A percentile compares a stretch with the other conserved stretches of the same genome.
Conservation (phyloP, 2,888 invertebrate genomes). For the Cylloceria caligata region DNA sequence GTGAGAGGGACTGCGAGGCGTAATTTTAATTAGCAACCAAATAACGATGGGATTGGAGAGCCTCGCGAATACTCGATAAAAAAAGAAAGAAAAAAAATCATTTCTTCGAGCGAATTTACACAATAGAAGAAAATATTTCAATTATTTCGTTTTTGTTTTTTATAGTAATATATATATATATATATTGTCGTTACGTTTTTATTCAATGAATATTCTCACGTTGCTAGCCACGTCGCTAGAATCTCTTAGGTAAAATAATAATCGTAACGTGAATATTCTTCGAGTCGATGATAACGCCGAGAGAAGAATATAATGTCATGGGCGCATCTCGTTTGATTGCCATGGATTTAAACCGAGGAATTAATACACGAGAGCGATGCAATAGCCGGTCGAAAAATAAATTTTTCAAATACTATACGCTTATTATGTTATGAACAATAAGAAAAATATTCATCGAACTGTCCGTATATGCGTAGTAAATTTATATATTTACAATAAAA, state of each 20-base stretch:
- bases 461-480: constrained; percentile 54
- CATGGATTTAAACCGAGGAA: constrained; percentile 55
- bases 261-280: constrained; percentile 32
- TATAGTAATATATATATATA: constrained; percentile 29
- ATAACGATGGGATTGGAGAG: constrained; percentile 10
- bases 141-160: constrained; percentile 37
- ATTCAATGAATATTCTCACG: constrained; percentile 61
- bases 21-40: constrained; percentile 57
- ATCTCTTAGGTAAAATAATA: constrained; percentile 52
- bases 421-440: constrained; percentile 63
- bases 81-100: too few species aligned
- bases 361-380: constrained; percentile 7
- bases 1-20: constrained; percentile 79
- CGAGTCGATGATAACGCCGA: constrained; percentile 23
- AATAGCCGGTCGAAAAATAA: constrained; percentile 52
- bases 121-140: constrained; percentile 13
- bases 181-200: constrained; percentile 60
- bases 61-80: constrained; percentile 34
- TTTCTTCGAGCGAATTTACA: constrained; percentile 32
- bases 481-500: constrained; percentile 58
- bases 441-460: constrained; percentile 60
- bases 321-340: constrained; percentile 31
- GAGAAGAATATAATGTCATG: constrained; percentile 10
- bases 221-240: constrained; percentile 62
- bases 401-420: constrained; percentile 63